These are phyloP conservation scores for Tenualosa thibaudeaui DNA, from an alignment of 2,797 vertebrate species.

Conservation along the genomic window DNA sequence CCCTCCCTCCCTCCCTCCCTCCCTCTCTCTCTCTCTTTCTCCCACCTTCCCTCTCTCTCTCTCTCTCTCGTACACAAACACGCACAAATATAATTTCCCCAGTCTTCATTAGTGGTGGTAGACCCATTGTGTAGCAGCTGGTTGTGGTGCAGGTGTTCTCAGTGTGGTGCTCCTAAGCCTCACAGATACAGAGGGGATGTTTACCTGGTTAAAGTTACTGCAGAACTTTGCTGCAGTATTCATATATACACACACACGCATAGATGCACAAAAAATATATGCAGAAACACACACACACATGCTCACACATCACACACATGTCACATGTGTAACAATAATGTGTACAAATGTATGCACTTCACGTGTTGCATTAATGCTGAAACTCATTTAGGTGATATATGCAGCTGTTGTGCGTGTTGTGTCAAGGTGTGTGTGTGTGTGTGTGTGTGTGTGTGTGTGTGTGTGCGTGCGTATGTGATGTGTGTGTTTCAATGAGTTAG, in stretches of 20 bases:
- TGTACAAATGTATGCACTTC: neutral
- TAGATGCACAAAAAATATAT: no score
- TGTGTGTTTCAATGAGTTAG: neutral
- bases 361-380: neutral
- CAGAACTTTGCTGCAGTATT: slow-evolving; percentile 22
- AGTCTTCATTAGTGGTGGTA: neutral
- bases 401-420: no score
- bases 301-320: neutral
- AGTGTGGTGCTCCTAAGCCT: slow-evolving; percentile 10
- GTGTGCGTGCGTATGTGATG: neutral
- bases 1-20: slow-evolving; percentile 32
- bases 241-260: slow-evolving; percentile 1
- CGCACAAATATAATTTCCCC: slow-evolving; percentile 13
- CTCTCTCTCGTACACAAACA: slow-evolving; percentile 13
- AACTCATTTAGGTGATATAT: neutral
- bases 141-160: slow-evolving; percentile 16
- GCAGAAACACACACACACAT: neutral
- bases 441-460: neutral
- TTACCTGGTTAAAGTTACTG: slow-evolving; percentile 24
- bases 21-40: neutral
- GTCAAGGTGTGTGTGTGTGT: no score
- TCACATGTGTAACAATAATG: neutral
- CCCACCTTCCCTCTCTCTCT: slow-evolving; percentile 34
- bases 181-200: slow-evolving; percentile 16
- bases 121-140: slow-evolving; percentile 14